Conservation (phyloP, 2,797 vertebrate species). For the Enteromius viviparus region DNA sequence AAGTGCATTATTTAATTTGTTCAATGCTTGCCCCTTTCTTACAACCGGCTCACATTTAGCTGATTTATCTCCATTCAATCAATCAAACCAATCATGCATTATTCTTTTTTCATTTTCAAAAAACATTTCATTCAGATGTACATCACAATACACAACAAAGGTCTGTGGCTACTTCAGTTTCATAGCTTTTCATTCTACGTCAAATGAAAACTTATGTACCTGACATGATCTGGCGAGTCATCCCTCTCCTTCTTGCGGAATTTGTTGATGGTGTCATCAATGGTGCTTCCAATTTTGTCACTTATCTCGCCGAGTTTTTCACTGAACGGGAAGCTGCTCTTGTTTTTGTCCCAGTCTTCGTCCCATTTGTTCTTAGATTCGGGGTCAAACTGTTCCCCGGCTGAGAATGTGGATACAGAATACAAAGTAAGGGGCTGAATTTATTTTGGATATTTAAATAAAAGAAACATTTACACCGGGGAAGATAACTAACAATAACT, state of each 20-base stretch:
- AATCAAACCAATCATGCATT: background rate
- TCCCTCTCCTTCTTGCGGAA: slow-evolving; percentile 98
- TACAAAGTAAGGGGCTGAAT: background rate
- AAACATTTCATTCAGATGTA: background rate
- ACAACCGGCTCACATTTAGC: background rate
- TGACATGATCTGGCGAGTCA: slow-evolving; percentile 94
- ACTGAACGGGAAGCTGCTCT: slow-evolving; percentile 91
- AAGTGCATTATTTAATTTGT: too few relatives aligned
- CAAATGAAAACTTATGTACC: slow-evolving; percentile 72
- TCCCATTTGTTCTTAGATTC: slow-evolving; percentile 95
- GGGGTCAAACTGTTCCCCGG: slow-evolving; percentile 85
- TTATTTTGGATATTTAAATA: background rate
- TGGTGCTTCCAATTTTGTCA: slow-evolving; percentile 97
- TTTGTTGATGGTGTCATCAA: slow-evolving; percentile 97
- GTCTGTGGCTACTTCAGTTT: background rate
- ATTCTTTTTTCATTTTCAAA: background rate
- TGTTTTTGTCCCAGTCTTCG: slow-evolving; percentile 98
- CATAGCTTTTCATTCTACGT: background rate
- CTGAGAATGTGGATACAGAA: slow-evolving; percentile 48
- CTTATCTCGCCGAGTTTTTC: slow-evolving; percentile 97
- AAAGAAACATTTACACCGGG: background rate
- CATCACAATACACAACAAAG: too few relatives aligned
- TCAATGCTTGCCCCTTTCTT: background rate
- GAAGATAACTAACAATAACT: background rate
- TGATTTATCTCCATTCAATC: background rate